A percentile compares a stretch with the other conserved stretches of the same genome.
phyloP scores from a whole-genome alignment of 2,797 vertebrate genomes.

The Distichodus sexfasciatus region DNA sequence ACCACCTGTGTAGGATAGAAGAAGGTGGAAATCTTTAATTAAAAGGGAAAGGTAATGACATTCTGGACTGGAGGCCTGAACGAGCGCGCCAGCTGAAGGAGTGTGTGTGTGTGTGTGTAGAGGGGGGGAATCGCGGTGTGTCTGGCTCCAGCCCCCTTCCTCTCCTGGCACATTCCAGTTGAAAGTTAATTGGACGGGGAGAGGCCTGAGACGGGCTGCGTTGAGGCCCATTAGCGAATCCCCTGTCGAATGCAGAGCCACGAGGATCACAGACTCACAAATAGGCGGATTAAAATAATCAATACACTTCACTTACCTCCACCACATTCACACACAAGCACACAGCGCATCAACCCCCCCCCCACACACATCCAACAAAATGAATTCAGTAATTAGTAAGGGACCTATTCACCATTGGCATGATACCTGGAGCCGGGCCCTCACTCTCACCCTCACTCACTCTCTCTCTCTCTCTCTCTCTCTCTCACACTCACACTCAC shows the following conservation, averaged over 20 bases:
- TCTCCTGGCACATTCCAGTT: constrained; percentile 72
- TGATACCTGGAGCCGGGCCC: constrained; percentile 61
- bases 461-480: constrained; percentile 5
- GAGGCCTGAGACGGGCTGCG: constrained; percentile 77
- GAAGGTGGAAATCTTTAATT: constrained; percentile 59
- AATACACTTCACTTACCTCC: constrained; percentile 81
- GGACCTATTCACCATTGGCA: constrained; percentile 73
- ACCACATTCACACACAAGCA: constrained; percentile 64
- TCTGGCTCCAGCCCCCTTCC: constrained; percentile 56
- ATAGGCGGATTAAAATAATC: constrained; percentile 87
- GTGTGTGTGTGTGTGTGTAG: too few relatives aligned
- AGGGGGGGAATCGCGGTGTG: constrained; percentile 55
- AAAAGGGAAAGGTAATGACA: constrained; percentile 62
- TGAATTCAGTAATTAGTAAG: constrained; percentile 73
- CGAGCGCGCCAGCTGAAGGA: constrained; percentile 66
- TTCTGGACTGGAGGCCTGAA: constrained; percentile 67
- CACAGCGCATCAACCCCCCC: constrained; percentile 30
- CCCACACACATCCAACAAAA: constrained; percentile 42
- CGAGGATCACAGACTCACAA: constrained; percentile 86
- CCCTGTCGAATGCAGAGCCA: constrained; percentile 79
- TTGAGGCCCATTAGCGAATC: constrained; percentile 81
- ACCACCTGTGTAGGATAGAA: constrained; percentile 53
- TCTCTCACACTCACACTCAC: constrained; percentile 26
- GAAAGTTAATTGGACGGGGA: constrained; percentile 82
- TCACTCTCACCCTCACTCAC: constrained; percentile 1